Base-by-base conservation (phyloP, 2,888 invertebrate species). In the Caenorhabditis sp. region DNA sequence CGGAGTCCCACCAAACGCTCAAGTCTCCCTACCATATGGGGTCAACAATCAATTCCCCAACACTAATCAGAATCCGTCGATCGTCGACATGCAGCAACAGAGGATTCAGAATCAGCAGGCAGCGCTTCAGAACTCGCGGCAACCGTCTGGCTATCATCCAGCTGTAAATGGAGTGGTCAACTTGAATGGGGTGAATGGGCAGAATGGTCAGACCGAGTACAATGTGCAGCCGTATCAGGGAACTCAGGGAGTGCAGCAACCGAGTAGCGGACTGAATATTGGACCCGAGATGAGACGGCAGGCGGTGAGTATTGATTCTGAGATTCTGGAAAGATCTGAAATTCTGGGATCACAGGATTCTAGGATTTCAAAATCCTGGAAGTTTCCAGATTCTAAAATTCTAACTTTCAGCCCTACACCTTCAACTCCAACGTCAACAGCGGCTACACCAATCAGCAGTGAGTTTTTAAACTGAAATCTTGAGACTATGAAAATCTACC, bases 161-260 rank as follows among this genome's bases (percentile, higher is more conserved):
- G 82, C 79, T 3, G 86, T 86, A 4, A 80, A 79, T 49, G 86
- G 85, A 63, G 82, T 86, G 12, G 85, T 85, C 2, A 87, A 86
- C 51, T 59, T 84, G 54, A 82, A 86, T 44, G 87, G 87, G 63
- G 80, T 86, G 7, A 87, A 84, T 70, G 87, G 83, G 44, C 82
- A 83, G 26, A 86, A 63, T 54, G 77, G 76, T 2, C 79, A 73
- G 41, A 85, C 54, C n/a, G 76, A 82, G 49, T 86, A 86, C 49
- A 85, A 85, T 58, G 24, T 41, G 5, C 75, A 82, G 10, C 73
- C 73, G 16, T 35, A 49, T 16, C 72, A 63, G 16, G 68, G 58
- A 24, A 47, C 58, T 19, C 44, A 44, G 24, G 38, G 38, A 12
- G 38, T 38, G 38, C 38, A 38, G 38, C n/a, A n/a, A n/a, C 38